phyloP scores from a whole-genome alignment of 2,888 invertebrate species.

The Dasypolia templi region DNA sequence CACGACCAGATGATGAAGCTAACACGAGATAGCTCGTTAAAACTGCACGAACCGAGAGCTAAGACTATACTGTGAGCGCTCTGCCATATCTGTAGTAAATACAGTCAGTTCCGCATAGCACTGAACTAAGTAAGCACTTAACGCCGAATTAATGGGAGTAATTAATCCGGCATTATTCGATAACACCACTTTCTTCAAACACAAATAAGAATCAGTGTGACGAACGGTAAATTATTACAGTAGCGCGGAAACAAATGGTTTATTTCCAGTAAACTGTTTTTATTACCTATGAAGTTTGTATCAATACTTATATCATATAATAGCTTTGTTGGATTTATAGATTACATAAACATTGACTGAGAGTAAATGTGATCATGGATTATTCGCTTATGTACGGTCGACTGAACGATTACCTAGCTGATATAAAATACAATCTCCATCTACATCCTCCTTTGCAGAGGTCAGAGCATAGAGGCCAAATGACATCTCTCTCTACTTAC shows the following conservation, averaged over 20 bases:
- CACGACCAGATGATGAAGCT: constrained; percentile 28
- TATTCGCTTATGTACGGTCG: background rate
- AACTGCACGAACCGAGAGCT: constrained; percentile 38
- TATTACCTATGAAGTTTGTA: background rate
- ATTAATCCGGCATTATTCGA: constrained; percentile 57
- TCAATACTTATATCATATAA: background rate
- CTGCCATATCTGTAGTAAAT: constrained; percentile 51
- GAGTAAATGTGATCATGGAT: background rate
- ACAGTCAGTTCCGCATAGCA: constrained; percentile 59
- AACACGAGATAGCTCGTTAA: constrained; percentile 25
- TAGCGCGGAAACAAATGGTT: constrained; percentile 14
- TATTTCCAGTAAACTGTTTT: constrained; percentile 9
- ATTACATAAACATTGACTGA: background rate
- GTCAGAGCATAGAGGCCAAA: background rate
- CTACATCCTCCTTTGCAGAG: background rate
- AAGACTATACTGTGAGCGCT: constrained; percentile 41
- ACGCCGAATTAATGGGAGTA: constrained; percentile 61
- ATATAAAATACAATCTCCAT: background rate
- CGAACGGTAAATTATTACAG: constrained; percentile 26
- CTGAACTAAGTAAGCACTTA: constrained; percentile 63
- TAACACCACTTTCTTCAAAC: constrained; percentile 45
- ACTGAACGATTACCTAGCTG: background rate
- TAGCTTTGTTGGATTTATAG: background rate
- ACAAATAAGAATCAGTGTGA: constrained; percentile 45
- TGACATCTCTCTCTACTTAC: background rate